These are phyloP conservation scores for Sebastes oblongus DNA, from an alignment of 2,797 vertebrate genomes.

Conservation along the genomic window DNA sequence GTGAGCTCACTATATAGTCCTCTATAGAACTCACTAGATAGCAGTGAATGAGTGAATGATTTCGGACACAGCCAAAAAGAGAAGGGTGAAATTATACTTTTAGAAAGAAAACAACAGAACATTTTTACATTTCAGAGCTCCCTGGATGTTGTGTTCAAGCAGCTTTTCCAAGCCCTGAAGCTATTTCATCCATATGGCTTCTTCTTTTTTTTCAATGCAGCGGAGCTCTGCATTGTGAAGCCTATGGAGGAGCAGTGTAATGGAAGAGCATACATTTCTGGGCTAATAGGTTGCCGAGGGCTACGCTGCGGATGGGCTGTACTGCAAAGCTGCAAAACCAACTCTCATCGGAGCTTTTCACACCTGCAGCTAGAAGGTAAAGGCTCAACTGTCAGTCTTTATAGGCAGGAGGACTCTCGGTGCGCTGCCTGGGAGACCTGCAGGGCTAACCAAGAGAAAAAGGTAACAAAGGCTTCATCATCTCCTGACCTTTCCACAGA, in stretches of 20 bases:
- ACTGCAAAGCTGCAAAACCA: constrained; percentile 35
- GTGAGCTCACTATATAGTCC: no score
- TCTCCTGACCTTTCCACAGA: constrained; percentile 59
- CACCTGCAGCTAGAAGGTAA: constrained; percentile 29
- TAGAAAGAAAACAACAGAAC: not conserved
- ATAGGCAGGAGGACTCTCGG: constrained; percentile 1
- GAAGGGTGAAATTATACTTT: not conserved
- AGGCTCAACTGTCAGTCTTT: constrained; percentile 15
- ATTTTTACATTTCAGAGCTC: constrained; percentile 6
- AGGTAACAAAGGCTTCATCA: constrained; percentile 51
- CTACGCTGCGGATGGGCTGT: constrained; percentile 15
- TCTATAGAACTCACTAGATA: no score
- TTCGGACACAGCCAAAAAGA: not conserved
- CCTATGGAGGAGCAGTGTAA: constrained; percentile 15
- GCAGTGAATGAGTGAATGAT: no score
- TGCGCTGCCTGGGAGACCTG: not conserved
- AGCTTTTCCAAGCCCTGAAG: constrained; percentile 20
- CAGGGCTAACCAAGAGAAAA: constrained; percentile 13
- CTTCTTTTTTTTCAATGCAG: not conserved
- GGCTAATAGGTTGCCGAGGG: constrained; percentile 59
- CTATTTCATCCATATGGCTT: constrained; percentile 22
- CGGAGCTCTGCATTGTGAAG: constrained; percentile 11
- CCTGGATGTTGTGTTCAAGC: constrained; percentile 9
- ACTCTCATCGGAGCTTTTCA: not conserved
- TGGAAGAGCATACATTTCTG: constrained; percentile 36